Percentiles rank a stretch among this genome's conserved stretches.
Conservation (phyloP, 2,888 invertebrate genomes). For the Oegoconia quadripuncta region DNA sequence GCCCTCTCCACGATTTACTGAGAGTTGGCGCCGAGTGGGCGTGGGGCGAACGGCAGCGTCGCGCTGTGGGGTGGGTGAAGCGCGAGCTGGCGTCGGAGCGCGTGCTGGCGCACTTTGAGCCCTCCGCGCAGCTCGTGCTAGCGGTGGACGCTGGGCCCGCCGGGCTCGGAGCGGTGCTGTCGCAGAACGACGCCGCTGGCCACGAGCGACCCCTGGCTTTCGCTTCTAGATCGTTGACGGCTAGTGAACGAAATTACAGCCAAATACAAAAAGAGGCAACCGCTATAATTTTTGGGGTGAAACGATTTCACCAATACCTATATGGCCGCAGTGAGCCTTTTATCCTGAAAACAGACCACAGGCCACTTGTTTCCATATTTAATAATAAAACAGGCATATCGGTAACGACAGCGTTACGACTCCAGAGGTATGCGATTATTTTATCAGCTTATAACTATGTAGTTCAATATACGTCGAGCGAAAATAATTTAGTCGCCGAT, state of each 20-base stretch:
- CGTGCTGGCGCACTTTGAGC: constrained; percentile 16
- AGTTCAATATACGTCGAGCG: constrained; percentile 9
- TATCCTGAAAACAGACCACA: constrained; percentile 12
- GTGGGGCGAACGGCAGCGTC: constrained; percentile 10
- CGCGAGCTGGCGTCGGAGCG: constrained; percentile 9
- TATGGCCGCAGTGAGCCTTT: constrained; percentile 9
- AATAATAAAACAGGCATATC: constrained; percentile 8
- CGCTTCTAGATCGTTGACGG: constrained; percentile 8
- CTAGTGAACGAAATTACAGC: constrained; percentile 8
- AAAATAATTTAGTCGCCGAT: constrained; percentile 11
- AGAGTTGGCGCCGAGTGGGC: constrained; percentile 10
- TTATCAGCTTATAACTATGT: constrained; percentile 8
- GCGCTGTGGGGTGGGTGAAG: constrained; percentile 7
- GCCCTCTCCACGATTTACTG: constrained; percentile 20
- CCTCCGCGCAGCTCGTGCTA: constrained; percentile 9
- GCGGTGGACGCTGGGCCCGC: constrained; percentile 14
- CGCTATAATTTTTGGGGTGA: constrained; percentile 12
- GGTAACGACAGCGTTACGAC: constrained; percentile 8
- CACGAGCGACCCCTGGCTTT: constrained; percentile 11
- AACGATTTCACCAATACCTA: constrained; percentile 4
- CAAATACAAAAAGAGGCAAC: constrained; percentile 17
- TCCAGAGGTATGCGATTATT: no score
- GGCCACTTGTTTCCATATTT: constrained; percentile 12
- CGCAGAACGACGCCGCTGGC: constrained; percentile 7
- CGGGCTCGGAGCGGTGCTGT: constrained; percentile 17